Base-by-base conservation (phyloP, 2,888 invertebrate genomes). In the Charanyca ferruginea region DNA sequence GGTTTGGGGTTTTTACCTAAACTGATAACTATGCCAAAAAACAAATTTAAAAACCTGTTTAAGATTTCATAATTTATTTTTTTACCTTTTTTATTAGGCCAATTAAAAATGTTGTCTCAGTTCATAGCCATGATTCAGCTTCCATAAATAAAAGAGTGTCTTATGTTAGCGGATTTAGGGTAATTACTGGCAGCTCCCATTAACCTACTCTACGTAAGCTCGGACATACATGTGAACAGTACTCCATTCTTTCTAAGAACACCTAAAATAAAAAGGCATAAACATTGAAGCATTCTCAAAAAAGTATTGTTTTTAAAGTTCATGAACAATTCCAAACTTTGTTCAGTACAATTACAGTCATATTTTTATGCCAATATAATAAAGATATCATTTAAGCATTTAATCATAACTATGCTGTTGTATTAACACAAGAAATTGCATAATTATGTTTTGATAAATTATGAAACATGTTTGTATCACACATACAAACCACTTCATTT, bases 121-220 rank as follows among this genome's bases (percentile, higher is more conserved):
- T 60, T 44, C 23, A 38, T 48, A 53, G 35, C 6, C 23, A 58
- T 73, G 57, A 65, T 53, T 72, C 25, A 57, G 41, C 9, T 23
- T 61, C 55, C 16, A 20, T 41, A 61, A 41, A 20, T 41, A 61
- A 41, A 2, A 42, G 18, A 44, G 38, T 35, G 11, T 47, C 45
- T 63, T 28, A 28, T 45, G 42, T 62, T 61, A 16, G n/a, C 47
- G 47, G 62, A 79, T 78, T 74, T 69, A 58, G 72, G 71, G 54
- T 81, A 77, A 80, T 83, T 73, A 73, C 72, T 53, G 28, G 11
- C 52, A 18, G 45, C 45, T 51, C 23, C 57, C 52, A 81, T 81
- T 83, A 78, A 81, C 83, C 82, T 78, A 83, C 72, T 75, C 58
- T 49, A 9, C 0, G 6, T 42, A 5, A 61, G 52, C 35, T 54